phyloP scores from a whole-genome alignment of 2,888 invertebrate species.

The Archaeoteleia sp. region DNA sequence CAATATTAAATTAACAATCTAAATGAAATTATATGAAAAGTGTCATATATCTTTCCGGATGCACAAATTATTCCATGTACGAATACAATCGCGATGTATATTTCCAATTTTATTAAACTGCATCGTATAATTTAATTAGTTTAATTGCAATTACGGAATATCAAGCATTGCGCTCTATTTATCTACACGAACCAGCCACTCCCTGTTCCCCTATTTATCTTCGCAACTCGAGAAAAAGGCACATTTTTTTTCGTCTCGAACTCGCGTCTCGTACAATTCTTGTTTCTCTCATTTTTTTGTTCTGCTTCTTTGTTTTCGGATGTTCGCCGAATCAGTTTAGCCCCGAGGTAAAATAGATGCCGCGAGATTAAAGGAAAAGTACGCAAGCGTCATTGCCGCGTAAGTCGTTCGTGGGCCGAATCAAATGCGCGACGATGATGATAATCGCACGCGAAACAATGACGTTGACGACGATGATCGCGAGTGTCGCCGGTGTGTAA shows the following conservation, averaged over 20 bases:
- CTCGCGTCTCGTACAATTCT: conserved; percentile 1
- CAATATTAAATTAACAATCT: too few species aligned
- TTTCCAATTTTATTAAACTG: too few species aligned
- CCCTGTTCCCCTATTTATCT: too few species aligned
- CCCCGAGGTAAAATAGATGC: conserved; percentile 20
- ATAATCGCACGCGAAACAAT: conserved; percentile 48
- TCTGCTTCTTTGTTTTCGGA: conserved; percentile 43
- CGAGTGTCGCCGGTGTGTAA: conserved; percentile 55
- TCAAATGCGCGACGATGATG: conserved; percentile 48
- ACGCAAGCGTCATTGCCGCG: conserved; percentile 3
- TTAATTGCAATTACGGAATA: too few species aligned
- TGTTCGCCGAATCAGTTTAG: conserved; percentile 32
- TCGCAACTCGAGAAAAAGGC: too few species aligned
- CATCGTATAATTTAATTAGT: too few species aligned
- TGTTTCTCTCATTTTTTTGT: conserved; percentile 30
- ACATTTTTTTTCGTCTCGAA: conserved; percentile 18
- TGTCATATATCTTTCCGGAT: too few species aligned
- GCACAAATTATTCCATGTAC: too few species aligned
- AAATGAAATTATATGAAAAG: too few species aligned
- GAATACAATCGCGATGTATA: too few species aligned
- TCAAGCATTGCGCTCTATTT: too few species aligned
- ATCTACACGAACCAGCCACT: too few species aligned
- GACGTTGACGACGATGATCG: conserved; percentile 55
- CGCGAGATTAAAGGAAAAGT: conserved; percentile 1
- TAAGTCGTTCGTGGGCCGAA: not conserved